Base-by-base conservation (phyloP, 2,888 invertebrate genomes). In the Agrenia bidenticulata region DNA sequence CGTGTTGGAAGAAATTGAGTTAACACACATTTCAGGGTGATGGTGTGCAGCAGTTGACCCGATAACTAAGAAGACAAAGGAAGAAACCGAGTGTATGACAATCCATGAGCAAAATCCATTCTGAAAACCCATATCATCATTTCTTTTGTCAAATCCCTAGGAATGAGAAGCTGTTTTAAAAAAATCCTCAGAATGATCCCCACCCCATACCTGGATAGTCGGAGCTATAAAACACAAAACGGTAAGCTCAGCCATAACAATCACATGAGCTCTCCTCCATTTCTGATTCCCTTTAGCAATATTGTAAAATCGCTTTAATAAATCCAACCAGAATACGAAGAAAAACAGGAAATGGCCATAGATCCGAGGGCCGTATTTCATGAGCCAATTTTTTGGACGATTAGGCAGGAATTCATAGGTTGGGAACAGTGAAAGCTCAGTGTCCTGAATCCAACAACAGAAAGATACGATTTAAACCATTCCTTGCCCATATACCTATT, bases 31-130 rank as follows among this genome's bases (percentile, higher is more conserved):
- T 26, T 85, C 85, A 1, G 90, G 89, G 78, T 90, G 89, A 77
- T 90, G 90, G 81, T 91, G 91, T 1, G 87, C 89, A 0, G 89
- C 89, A 78, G 86, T 89, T 1, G 88, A 77, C 1, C 87, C 89
- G 63, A 89, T 85, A 1, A 84, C 73, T 13, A 80, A 82, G 77
- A 90, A 54, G n/a, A 61, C 61, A 41, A 65, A 73, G 1, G 71
- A 72, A 13, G 66, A 53, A 0, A 59, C 59, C 0, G 68, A 60
- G 17, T 74, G 73, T 11, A 74, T 55, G 7, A 57, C 63, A 60
- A 58, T 63, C 77, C 63, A 76, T 11, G 70, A 58, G 15, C 58
- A 24, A 24, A 67, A 9, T 27, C 62, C 66, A 5, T 49, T 24
- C 66, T 61, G 23, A 13, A 45, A 45, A 39, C n/a, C n/a, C n/a